Conservation (phyloP, 2,113 vertebrate species). For the Colinus virginianus region DNA sequence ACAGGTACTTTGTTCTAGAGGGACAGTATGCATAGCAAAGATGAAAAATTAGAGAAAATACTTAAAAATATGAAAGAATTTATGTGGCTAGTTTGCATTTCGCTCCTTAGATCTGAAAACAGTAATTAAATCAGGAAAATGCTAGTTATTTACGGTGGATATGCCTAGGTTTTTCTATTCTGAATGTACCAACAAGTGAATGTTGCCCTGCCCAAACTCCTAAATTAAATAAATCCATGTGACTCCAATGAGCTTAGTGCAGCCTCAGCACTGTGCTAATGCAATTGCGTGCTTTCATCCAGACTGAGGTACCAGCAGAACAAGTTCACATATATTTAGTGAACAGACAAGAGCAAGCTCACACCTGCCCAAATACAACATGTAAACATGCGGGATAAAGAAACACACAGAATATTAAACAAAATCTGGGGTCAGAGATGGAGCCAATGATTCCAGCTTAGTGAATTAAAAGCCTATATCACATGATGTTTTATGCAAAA, state of each 20-base stretch:
- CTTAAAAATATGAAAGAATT: slow-evolving; percentile 28
- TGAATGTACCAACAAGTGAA: slow-evolving; percentile 40
- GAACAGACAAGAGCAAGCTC: slow-evolving; percentile 52
- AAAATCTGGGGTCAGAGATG: slow-evolving; percentile 28
- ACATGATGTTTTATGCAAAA: neutral
- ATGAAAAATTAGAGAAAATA: slow-evolving; percentile 28
- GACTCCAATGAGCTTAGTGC: slow-evolving; percentile 61
- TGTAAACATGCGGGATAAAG: slow-evolving; percentile 39
- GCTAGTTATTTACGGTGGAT: slow-evolving; percentile 42
- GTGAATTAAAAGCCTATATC: neutral
- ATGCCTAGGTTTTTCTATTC: slow-evolving; percentile 41
- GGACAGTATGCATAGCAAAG: neutral
- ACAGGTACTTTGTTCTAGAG: neutral
- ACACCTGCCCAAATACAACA: slow-evolving; percentile 45
- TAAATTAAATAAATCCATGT: slow-evolving; percentile 70
- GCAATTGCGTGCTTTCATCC: slow-evolving; percentile 39
- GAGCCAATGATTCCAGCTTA: neutral
- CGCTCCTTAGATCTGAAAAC: slow-evolving; percentile 3
- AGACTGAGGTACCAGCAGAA: slow-evolving; percentile 58
- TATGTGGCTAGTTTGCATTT: slow-evolving; percentile 22
- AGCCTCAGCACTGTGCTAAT: slow-evolving; percentile 43
- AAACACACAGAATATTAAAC: slow-evolving; percentile 12
- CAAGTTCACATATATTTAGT: slow-evolving; percentile 36
- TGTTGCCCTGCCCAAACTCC: slow-evolving; percentile 62
- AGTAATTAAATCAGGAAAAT: slow-evolving; percentile 40